Conservation (phyloP, 2,797 vertebrate genomes). For the Anolis apletophallus region DNA sequence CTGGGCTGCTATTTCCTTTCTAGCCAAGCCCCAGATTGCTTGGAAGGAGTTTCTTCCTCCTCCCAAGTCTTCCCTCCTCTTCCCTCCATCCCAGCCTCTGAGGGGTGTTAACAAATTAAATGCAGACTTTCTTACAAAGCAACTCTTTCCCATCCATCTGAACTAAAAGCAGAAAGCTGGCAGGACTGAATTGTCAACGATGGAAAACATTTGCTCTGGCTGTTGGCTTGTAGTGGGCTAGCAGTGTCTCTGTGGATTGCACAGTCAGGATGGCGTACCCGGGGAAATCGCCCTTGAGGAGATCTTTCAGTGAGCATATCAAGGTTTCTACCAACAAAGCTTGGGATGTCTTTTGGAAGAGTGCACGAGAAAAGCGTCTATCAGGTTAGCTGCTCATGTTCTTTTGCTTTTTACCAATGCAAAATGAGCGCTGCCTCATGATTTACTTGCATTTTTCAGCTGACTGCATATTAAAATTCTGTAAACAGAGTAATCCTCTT, state of each 20-base stretch:
- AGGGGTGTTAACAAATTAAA: conserved; percentile 71
- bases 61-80: conserved; percentile 45
- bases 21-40: conserved; percentile 72
- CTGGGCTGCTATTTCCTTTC: conserved; percentile 77
- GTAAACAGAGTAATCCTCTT: neutral
- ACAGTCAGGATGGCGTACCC: conserved; percentile 72
- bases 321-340: conserved; percentile 82
- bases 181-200: neutral
- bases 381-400: conserved; percentile 79
- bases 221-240: neutral
- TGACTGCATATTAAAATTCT: neutral
- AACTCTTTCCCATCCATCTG: neutral
- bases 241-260: conserved; percentile 27
- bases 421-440: rapidly evolving
- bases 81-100: conserved; percentile 46
- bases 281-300: conserved; percentile 73
- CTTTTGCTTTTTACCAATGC: neutral
- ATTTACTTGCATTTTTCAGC: neutral
- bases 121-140: conserved; percentile 73
- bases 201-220: neutral
- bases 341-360: conserved; percentile 87
- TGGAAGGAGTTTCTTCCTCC: conserved; percentile 62
- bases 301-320: conserved; percentile 86
- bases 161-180: conserved; percentile 5
- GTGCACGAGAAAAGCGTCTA: conserved; percentile 80